Conservation (phyloP, 2,113 vertebrate species). For the Rostratula benghalensis region DNA sequence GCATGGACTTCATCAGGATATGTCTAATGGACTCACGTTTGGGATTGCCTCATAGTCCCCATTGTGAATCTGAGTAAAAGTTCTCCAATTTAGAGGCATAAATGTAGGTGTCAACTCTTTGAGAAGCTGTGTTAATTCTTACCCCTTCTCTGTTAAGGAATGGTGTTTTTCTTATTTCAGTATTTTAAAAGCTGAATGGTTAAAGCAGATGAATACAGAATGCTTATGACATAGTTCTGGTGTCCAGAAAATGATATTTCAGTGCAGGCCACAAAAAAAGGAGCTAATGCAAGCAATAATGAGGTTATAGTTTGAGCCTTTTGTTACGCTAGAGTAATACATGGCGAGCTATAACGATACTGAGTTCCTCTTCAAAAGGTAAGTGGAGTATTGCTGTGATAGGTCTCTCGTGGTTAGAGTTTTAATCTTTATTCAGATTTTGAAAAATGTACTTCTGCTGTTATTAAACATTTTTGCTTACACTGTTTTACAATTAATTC, state of each 20-base stretch:
- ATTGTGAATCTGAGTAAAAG: not conserved
- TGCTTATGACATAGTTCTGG: not conserved
- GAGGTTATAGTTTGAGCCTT: not conserved
- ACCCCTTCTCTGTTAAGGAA: not conserved
- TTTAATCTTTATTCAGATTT: not conserved
- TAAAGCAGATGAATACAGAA: not conserved
- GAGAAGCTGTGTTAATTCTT: not conserved
- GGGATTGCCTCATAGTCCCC: not conserved
- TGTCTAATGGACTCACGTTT: not conserved
- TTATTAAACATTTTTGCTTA: not conserved
- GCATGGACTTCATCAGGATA: not conserved
- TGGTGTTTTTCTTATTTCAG: not conserved
- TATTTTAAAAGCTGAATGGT: not conserved
- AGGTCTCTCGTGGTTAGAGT: not conserved
- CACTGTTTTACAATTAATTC: not conserved
- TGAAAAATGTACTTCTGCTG: not conserved
- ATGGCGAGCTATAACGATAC: not conserved
- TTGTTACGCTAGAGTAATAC: not conserved
- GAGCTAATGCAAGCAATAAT: not conserved
- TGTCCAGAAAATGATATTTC: not conserved
- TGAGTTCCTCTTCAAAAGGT: not conserved
- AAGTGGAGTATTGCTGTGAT: not conserved
- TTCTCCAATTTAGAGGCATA: not conserved
- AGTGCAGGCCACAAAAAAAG: not conserved
- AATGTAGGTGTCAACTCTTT: not conserved